Percentiles rank a stretch among this genome's conserved stretches.
Evolutionary conservation across 2,113 vertebrate genomes (phyloP).

Genomic region (Chaetodon auriga): DNA sequence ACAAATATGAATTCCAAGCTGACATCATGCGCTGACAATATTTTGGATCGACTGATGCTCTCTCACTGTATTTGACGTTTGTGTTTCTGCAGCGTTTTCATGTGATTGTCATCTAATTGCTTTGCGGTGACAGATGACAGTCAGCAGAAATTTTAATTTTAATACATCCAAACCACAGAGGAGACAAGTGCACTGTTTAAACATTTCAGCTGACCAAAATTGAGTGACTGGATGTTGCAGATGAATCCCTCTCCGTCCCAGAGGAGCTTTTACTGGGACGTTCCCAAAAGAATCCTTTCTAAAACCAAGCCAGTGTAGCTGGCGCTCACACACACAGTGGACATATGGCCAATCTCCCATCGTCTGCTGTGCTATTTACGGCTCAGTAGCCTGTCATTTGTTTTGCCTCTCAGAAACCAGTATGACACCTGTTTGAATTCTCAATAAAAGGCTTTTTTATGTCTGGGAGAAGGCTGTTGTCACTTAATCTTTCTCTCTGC

Average conservation of each 20-base stretch:
- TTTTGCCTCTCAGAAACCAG: slow-evolving; percentile 75
- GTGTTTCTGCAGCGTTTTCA: slow-evolving; percentile 33
- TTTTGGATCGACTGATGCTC: slow-evolving; percentile 30
- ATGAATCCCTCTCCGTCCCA: slow-evolving; percentile 65
- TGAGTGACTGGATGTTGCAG: slow-evolving; percentile 54
- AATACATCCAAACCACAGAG: slow-evolving; percentile 52
- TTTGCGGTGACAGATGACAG: slow-evolving; percentile 37
- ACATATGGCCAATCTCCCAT: slow-evolving; percentile 84
- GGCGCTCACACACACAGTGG: slow-evolving; percentile 71
- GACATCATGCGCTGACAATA: slow-evolving; percentile 15
- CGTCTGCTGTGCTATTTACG: slow-evolving; percentile 82
- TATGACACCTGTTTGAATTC: slow-evolving; percentile 86
- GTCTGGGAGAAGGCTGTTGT: slow-evolving; percentile 68
- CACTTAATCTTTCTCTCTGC: slow-evolving; percentile 64
- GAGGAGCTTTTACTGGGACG: slow-evolving; percentile 78
- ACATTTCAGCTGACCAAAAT: slow-evolving; percentile 52
- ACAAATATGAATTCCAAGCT: slow-evolving; percentile 49
- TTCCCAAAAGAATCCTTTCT: slow-evolving; percentile 75
- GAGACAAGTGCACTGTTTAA: slow-evolving; percentile 41
- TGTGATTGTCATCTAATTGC: slow-evolving; percentile 47
- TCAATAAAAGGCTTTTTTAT: slow-evolving; percentile 75
- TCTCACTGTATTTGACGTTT: slow-evolving; percentile 31
- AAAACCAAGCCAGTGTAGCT: slow-evolving; percentile 70
- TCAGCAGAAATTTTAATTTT: slow-evolving; percentile 36
- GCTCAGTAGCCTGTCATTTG: slow-evolving; percentile 80